Evolutionary conservation across 2,888 invertebrate genomes (phyloP), one percentile per base, ranked within the genome.

Genomic region (Nomada ferruginata): DNA sequence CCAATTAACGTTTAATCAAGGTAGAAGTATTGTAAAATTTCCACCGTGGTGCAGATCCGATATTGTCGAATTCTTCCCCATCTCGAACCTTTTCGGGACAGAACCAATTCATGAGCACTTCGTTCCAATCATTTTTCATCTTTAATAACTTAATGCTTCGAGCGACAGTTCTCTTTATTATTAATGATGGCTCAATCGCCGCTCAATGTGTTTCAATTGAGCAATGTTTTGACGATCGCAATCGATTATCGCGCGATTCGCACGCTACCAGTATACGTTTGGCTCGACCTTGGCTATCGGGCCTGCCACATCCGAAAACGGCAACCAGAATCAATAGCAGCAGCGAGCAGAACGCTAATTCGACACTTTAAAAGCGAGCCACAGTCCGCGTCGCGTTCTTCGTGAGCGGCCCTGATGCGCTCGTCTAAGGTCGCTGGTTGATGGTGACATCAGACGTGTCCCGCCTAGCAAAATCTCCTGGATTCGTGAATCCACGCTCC

Each of bases 391-490:
- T 76, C 61, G 61, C 73, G 79, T 85, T 61, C 86, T 84, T 85
- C 85, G 88, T 84, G 83, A 76, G 82, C 85, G 90, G 88, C 90
- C 90, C 84, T 89, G 89, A 87, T 88, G 85, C 85, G 82, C 74
- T 73, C 83, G 79, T 47, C 85, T 81, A 85, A 89, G 89, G 87
- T 86, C 87, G 89, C 53, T 82, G 82, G 83, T 79, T 81, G 85
- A 90, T 88, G 86, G 89, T 90, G 87, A 89, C 87, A 90, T 83
- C 86, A 87, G 85, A 90, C 90, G 90, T 90, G 90, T 85, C 65
- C 55, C 72, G 90, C 87, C 82, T 90, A 69, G 76, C 64, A 82
- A 88, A 75, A 57, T 72, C 70, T 36, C 29, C 26, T 26, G 66
- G 57, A 75, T 76, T 83, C 74, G 77, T 72, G 73, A 72, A 85